Conservation (phyloP, 2,113 vertebrate genomes). For the Cottus gobio region DNA sequence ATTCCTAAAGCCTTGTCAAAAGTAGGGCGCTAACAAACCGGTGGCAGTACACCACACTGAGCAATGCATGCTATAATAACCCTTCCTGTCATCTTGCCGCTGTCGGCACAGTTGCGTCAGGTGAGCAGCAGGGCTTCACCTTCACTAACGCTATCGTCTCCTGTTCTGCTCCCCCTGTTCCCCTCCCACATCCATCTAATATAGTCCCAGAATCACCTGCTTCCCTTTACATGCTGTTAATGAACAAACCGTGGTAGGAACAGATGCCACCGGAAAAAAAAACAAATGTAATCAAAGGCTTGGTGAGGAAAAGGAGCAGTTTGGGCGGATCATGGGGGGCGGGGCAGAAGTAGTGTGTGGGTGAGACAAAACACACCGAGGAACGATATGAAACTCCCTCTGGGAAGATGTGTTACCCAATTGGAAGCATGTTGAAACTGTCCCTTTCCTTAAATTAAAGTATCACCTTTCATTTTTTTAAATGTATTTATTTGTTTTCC, state of each 20-base stretch:
- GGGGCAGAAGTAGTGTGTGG: slow-evolving; percentile 1
- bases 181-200: slow-evolving; percentile 26
- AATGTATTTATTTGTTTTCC: neutral
- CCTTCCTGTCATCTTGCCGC: slow-evolving; percentile 53
- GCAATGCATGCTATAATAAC: slow-evolving; percentile 53
- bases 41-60: slow-evolving; percentile 35
- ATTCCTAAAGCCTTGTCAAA: slow-evolving; percentile 36
- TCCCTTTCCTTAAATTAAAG: neutral
- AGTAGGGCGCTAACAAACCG: slow-evolving; percentile 27
- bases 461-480: neutral
- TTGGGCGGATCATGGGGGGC: slow-evolving; percentile 4
- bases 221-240: slow-evolving; percentile 69
- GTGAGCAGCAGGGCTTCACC: slow-evolving; percentile 55
- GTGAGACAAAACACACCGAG: slow-evolving; percentile 37
- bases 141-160: slow-evolving; percentile 45
- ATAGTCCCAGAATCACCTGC: slow-evolving; percentile 46
- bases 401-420: slow-evolving; percentile 49
- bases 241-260: slow-evolving; percentile 67
- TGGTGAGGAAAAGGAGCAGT: slow-evolving; percentile 26
- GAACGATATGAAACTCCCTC: slow-evolving; percentile 14
- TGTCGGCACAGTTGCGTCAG: slow-evolving; percentile 63
- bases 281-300: slow-evolving; percentile 54
- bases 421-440: slow-evolving; percentile 31
- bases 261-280: slow-evolving; percentile 65
- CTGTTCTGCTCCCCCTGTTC: slow-evolving; percentile 13